Evolutionary conservation across 2,113 vertebrate species (phyloP), one percentile per base, ranked within the genome.

Genomic region (Heterocephalus glaber): DNA sequence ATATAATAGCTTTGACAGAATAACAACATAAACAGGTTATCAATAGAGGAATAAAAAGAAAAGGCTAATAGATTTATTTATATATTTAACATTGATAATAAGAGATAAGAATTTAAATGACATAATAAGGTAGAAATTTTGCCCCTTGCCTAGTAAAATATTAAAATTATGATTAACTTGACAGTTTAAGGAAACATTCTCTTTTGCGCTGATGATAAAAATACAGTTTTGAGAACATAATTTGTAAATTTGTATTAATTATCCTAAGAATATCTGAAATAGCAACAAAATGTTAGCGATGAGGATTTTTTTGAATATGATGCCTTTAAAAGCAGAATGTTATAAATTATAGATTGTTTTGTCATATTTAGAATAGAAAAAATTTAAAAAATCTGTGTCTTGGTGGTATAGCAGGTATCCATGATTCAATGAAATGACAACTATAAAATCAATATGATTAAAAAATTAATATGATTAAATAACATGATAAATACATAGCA

Each of bases 401-500:
- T 72, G 33, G 5, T 89, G 52, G 1, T 54, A 4, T 52, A 91
- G 3, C 4, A 82, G 14, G 16, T 81, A 81, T 87, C 66, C 28
- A 22, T 54, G 22, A 54, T 89, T 92, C 41, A 79, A 19, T 54
- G 35, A 47, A 80, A 81, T 79, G 54, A 81, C 41, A 11, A n/a
- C 47, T 90, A 6, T 56, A 28, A 86, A 92, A 95, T 90, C 44
- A 30, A 90, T n/a, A 76, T 7, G 12, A 16, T 82, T 89, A 82
- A 81, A 65, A 86, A 92, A 95, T 90, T n/a, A 30, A 87, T n/a
- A 76, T 7, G 12, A 30, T 82, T 89, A 86, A 81, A 65, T 33
- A 63, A 82, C 19, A 76, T 86, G n/a, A 85, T 86, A 33, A 92
- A 68, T 41, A 7, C 9, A 41, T n/a, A 83, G 22, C 33, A 41